phyloP scores from a whole-genome alignment of 2,888 invertebrate genomes.

The Graphium colonna region DNA sequence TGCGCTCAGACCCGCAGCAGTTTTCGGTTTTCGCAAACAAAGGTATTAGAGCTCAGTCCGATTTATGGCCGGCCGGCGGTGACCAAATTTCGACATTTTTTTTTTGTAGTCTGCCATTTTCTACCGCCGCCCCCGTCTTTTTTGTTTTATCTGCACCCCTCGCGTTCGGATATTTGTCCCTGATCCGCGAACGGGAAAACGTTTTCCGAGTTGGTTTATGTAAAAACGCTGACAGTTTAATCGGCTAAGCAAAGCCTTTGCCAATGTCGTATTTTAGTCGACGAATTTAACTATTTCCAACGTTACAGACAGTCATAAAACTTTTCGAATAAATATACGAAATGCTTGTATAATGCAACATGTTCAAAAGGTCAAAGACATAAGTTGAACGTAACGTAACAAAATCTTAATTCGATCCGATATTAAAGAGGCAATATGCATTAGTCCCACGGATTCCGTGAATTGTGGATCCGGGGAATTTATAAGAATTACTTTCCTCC shows the following conservation, averaged over 20 bases:
- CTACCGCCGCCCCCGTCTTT: conserved; percentile 13
- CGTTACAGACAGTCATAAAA: not conserved
- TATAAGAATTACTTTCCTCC: conserved; percentile 43
- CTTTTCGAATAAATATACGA: not conserved
- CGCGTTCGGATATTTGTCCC: conserved; percentile 23
- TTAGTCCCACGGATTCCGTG: conserved; percentile 16
- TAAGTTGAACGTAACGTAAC: not conserved
- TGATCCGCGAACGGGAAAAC: conserved; percentile 23
- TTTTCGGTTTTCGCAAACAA: conserved; percentile 74
- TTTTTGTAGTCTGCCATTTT: too few relatives aligned
- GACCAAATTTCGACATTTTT: conserved; percentile 29
- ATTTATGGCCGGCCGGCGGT: conserved; percentile 58
- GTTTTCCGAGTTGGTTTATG: conserved; percentile 19
- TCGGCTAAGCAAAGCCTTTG: conserved; percentile 14
- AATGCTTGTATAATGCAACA: too few relatives aligned
- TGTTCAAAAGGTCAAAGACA: too few relatives aligned
- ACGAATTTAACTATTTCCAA: conserved; percentile 1
- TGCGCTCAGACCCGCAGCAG: conserved; percentile 54
- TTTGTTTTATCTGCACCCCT: conserved; percentile 17
- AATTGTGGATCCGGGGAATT: conserved; percentile 20
- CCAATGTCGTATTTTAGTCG: not conserved
- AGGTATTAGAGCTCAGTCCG: conserved; percentile 67
- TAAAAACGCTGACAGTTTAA: conserved; percentile 24
- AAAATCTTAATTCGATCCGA: conserved; percentile 6
- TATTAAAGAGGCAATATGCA: conserved; percentile 20